Evolutionary conservation across 2,113 vertebrate genomes (phyloP).

Genomic region (Cinclus cinclus): DNA sequence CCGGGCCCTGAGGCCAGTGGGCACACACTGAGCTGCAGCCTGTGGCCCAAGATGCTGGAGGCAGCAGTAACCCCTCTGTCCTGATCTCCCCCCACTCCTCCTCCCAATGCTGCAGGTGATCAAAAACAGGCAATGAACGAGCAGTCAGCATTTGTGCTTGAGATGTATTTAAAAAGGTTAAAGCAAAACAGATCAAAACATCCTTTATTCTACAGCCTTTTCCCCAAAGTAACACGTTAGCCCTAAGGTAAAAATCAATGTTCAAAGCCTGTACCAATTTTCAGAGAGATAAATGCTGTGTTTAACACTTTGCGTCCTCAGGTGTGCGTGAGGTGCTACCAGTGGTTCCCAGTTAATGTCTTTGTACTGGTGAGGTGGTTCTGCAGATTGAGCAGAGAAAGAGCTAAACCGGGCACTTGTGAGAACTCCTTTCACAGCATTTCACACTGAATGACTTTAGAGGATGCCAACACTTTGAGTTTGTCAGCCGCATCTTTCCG

Average conservation of each 20-base stretch:
- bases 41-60: fast-evolving
- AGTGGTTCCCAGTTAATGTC: neutral
- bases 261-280: conserved; percentile 63
- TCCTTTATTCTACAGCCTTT: conserved; percentile 28
- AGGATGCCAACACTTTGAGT: neutral
- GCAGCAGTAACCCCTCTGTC: neutral
- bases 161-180: conserved; percentile 43
- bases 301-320: neutral
- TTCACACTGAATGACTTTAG: neutral
- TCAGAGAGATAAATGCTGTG: conserved; percentile 37
- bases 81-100: neutral
- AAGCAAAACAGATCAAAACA: conserved; percentile 65
- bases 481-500: neutral
- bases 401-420: neutral
- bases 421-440: neutral
- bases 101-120: neutral
- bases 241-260: conserved; percentile 55
- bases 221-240: conserved; percentile 49
- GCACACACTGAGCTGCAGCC: neutral
- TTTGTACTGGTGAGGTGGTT: neutral
- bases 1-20: fast-evolving
- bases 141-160: neutral
- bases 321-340: neutral
- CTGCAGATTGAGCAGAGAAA: neutral
- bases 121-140: neutral